phyloP scores from a whole-genome alignment of 1,140 invertebrate species.

The Mycetomoellerius zeteki region DNA sequence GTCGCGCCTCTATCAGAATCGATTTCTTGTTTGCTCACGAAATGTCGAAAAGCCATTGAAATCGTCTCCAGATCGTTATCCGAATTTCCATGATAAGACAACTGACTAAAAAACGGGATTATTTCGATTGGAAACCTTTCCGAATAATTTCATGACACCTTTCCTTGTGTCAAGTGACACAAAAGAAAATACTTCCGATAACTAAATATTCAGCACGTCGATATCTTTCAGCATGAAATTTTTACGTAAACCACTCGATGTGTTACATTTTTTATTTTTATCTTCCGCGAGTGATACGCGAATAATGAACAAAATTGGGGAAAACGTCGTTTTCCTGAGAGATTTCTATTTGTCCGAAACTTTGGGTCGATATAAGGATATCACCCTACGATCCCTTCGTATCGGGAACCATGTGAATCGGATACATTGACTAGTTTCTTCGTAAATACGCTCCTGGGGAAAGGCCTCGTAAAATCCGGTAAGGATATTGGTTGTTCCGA shows the following conservation, averaged over 20 bases:
- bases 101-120: not conserved
- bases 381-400: constrained; percentile 12
- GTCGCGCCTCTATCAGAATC: not conserved
- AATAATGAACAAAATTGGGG: constrained; percentile 47
- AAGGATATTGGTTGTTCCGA: constrained; percentile 67
- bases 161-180: not conserved
- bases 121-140: not conserved
- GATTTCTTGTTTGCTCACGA: not conserved
- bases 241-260: not conserved
- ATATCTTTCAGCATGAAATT: not conserved
- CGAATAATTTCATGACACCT: not conserved
- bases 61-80: not conserved
- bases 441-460: constrained; percentile 54
- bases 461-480: constrained; percentile 62
- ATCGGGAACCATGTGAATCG: constrained; percentile 57
- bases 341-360: constrained; percentile 31
- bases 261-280: constrained; percentile 18
- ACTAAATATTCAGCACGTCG: constrained; percentile 3
- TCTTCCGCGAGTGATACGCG: not conserved
- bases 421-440: constrained; percentile 43
- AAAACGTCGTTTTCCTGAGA: not conserved
- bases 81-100: constrained; percentile 16
- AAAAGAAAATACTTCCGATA: not conserved
- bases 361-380: constrained; percentile 32
- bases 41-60: constrained; percentile 2